A percentile compares a stretch with the other conserved stretches of the same genome.
Evolutionary conservation across 2,888 invertebrate genomes (phyloP).

Genomic region (Luffia ferchaultella): DNA sequence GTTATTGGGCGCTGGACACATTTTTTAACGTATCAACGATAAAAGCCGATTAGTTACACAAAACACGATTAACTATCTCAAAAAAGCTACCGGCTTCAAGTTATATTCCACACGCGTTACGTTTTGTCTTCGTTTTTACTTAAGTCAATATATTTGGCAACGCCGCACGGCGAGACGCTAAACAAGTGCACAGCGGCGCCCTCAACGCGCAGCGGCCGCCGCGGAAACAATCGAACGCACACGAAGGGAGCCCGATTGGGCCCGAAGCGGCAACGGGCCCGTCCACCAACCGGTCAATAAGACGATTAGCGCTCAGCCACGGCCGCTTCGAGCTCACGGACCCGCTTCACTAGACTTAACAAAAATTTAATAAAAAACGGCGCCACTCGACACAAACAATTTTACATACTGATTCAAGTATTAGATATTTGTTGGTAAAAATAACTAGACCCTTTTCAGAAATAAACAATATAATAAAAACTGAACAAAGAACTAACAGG

Average conservation of each 20-base stretch:
- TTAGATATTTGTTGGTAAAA: no score
- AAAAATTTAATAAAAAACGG: no score
- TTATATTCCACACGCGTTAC: constrained; percentile 58
- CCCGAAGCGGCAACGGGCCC: constrained; percentile 58
- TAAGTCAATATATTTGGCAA: constrained; percentile 65
- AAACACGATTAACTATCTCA: constrained; percentile 3
- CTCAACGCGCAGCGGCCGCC: constrained; percentile 62
- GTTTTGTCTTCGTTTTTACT: constrained; percentile 55
- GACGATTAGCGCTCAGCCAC: constrained; percentile 52
- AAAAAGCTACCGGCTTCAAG: constrained; percentile 59
- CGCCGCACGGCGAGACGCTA: constrained; percentile 63
- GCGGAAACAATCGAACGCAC: constrained; percentile 38
- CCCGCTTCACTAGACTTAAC: background rate
- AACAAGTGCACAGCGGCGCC: constrained; percentile 62
- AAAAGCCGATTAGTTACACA: background rate
- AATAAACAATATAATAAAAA: no score
- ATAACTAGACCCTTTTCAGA: no score
- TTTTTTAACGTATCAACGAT: background rate
- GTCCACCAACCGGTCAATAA: constrained; percentile 65
- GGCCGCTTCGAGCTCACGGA: constrained; percentile 22
- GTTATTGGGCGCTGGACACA: background rate
- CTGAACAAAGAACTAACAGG: no score
- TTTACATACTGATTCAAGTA: no score
- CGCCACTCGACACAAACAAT: no score
- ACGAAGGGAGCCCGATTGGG: constrained; percentile 48